Percentiles rank a stretch among this genome's conserved stretches.
Evolutionary conservation across 2,888 invertebrate genomes (phyloP).

Genomic region (Pardosa pseudoannulata): DNA sequence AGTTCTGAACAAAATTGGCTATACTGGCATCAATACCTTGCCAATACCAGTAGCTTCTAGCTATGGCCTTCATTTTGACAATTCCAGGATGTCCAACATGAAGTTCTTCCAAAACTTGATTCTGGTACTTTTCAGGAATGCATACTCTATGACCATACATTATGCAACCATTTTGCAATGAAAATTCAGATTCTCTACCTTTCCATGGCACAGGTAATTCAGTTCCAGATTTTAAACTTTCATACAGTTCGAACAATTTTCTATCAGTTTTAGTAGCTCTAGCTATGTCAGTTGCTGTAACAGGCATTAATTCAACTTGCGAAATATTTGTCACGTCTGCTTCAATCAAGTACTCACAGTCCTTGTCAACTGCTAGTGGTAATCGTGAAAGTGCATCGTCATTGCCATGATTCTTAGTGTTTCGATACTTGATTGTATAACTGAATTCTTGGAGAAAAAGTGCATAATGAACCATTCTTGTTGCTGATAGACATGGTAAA

Average conservation of each 20-base stretch:
- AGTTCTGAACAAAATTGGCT: conserved; percentile 36
- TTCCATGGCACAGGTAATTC: conserved; percentile 50
- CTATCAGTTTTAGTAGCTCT: conserved; percentile 50
- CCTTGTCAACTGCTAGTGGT: conserved; percentile 50
- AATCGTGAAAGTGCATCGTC: conserved; percentile 48
- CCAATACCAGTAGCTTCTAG: conserved; percentile 44
- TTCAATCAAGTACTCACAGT: conserved; percentile 50
- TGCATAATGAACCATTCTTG: conserved; percentile 76
- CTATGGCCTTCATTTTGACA: conserved; percentile 48
- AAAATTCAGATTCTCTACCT: conserved; percentile 53
- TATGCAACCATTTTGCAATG: conserved; percentile 53
- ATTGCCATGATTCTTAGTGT: conserved; percentile 41
- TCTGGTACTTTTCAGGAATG: conserved; percentile 54
- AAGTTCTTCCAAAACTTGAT: conserved; percentile 54
- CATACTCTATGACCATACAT: conserved; percentile 53
- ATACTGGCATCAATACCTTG: conserved; percentile 37
- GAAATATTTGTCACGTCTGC: conserved; percentile 51
- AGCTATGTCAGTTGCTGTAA: conserved; percentile 54
- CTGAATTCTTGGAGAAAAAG: conserved; percentile 53
- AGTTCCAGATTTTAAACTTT: conserved; percentile 54
- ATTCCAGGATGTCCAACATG: conserved; percentile 46
- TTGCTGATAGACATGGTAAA: conserved; percentile 76
- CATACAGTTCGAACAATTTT: conserved; percentile 50
- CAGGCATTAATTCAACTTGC: conserved; percentile 48
- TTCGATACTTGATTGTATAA: conserved; percentile 56